Evolutionary conservation across 2,888 invertebrate species (phyloP), one percentile per base, ranked within the genome.

Genomic region (Chorisops tibialis): DNA sequence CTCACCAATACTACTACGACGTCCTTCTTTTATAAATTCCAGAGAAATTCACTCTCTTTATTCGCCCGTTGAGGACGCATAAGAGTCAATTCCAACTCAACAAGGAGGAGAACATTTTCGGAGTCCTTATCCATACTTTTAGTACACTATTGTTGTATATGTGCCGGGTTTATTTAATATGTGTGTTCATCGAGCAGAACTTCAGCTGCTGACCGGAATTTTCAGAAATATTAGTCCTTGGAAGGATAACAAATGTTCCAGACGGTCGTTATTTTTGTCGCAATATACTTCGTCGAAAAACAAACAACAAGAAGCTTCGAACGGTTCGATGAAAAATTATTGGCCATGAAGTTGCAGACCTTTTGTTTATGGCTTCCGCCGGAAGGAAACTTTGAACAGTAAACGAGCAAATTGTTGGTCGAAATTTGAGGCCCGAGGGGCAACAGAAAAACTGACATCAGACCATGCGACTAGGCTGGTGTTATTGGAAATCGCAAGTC

Each of bases 301-400:
- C 19, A 45, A 6, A 38, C 9, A 16, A n/a, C 37, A 7, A 14
- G 41, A 54, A 21, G 24, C 41, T 54, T 12, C 21, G 41, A 54
- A 30, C 39, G 52, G 1, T 48, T n/a, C n/a, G n/a, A 14, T 39
- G 16, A 41, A 54, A 54, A 54, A 54, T 54, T 54, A 54, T 54
- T 54, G 22, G 41, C 39, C 52, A 54, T 54, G 52, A 54, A 54
- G 52, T 22, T 54, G 41, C 22, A 18, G 52, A 54, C 52, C 45
- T 56, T 56, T 56, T 56, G 56, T 56, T 56, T 56, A 56, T 56
- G 35, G 45, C 41, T 56, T 56, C 56, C 56, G 56, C 41, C 43
- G 56, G 56, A 56, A 56, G 56, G 56, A 56, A 56, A 56, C 56
- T 30, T 56, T 45, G 37, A 56, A 45, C 56, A 22, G 45, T 56